Evolutionary conservation across 2,113 vertebrate genomes (phyloP), one percentile per base, ranked within the genome.

Genomic region (Equus przewalskii): DNA sequence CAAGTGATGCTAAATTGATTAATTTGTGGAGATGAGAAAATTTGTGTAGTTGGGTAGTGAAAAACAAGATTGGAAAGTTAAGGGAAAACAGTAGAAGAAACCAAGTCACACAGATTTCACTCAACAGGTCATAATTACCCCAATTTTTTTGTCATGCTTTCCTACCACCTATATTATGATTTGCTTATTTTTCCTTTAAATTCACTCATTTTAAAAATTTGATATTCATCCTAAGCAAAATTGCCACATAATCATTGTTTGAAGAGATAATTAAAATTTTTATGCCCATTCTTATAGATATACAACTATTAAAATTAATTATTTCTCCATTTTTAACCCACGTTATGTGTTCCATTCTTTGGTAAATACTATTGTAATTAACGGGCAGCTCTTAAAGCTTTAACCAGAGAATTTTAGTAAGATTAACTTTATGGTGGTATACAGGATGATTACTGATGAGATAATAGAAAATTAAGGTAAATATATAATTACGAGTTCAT

Each of bases 331-430:
- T 96, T 80, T 84, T 21, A 95, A 36, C 6, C 18, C 36, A 69
- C 73, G 15, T n/a, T 69, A 69, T 58, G 1, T 64, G 30, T 85
- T 16, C 7, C 18, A 60, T 79, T 90, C 14, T 64, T 97, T 70
- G 9, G 8, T 41, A 69, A 92, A 86, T 58, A 49, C 1, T 58
- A 4, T 75, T 78, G 56, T 51, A 75, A 36, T 41, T 51, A 84
- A 82, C 89, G 0, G 30, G 3, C 3, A 44, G 33, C 7, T 67
- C 19, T 65, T 89, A 82, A 72, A 75, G 1, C 12, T 58, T 82
- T 89, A 93, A 30, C n/a, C 19, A 92, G 24, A 92, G 21, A 76
- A 60, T 70, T 96, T 96, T 88, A 90, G 22, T 6, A 75, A 82
- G 33, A 83, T 81, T 95, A 91, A 72, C 16, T 0, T 64, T 30